phyloP scores from a whole-genome alignment of 2,888 invertebrate species.

The Abscondita cerata region DNA sequence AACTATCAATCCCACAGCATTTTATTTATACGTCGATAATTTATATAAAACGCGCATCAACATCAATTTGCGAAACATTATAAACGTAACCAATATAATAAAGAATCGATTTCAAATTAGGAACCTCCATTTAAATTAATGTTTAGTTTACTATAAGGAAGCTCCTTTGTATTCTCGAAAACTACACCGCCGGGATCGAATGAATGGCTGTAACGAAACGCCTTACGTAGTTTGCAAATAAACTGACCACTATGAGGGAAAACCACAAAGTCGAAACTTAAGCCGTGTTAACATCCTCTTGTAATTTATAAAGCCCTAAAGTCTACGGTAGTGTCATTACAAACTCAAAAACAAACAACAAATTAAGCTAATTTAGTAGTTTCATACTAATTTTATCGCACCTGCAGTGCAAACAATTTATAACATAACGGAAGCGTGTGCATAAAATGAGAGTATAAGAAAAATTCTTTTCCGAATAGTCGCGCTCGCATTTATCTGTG shows the following conservation, averaged over 20 bases:
- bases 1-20: not conserved
- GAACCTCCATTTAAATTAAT: constrained; percentile 19
- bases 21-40: not conserved
- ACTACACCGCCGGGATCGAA: not conserved
- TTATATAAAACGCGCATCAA: no score
- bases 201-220: constrained; percentile 4
- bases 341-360: constrained; percentile 13
- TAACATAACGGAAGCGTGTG: no score
- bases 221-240: constrained; percentile 19
- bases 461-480: constrained; percentile 29
- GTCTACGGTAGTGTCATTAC: constrained; percentile 4
- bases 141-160: constrained; percentile 15
- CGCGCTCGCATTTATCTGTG: constrained; percentile 29
- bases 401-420: no score
- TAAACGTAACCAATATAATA: no score
- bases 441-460: constrained; percentile 6
- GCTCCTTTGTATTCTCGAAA: constrained; percentile 15
- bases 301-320: constrained; percentile 20
- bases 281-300: constrained; percentile 23
- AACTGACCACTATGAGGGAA: constrained; percentile 22
- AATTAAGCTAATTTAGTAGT: constrained; percentile 7
- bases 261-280: constrained; percentile 21
- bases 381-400: not conserved
- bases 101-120: not conserved
- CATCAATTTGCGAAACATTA: no score